Percentiles rank a stretch among this genome's conserved stretches.
These are phyloP conservation scores for Patella ulyssiponensis DNA, from an alignment of 2,888 invertebrate genomes.

Conservation along the genomic window DNA sequence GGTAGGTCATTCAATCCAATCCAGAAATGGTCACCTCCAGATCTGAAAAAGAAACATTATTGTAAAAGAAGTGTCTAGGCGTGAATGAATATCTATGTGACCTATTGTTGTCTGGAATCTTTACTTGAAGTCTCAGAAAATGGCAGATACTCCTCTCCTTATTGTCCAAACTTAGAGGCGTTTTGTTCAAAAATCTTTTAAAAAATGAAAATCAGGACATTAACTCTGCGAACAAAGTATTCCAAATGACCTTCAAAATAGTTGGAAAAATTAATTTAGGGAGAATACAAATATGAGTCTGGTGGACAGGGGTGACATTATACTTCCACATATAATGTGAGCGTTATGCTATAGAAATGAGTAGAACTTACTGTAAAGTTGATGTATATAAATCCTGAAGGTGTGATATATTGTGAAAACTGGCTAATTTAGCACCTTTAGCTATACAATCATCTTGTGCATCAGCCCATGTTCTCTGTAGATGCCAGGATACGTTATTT, in stretches of 20 bases:
- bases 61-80: no score
- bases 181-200: no score
- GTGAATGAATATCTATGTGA: no score
- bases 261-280: not conserved
- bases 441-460: slow-evolving; percentile 50
- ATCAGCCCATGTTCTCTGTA: slow-evolving; percentile 46
- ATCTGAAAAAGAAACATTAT: slow-evolving; percentile 31
- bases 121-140: no score
- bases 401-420: slow-evolving; percentile 50
- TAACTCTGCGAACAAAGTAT: no score
- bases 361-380: slow-evolving; percentile 38
- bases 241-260: no score
- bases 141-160: no score
- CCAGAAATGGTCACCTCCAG: slow-evolving; percentile 49
- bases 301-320: no score
- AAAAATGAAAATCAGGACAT: no score
- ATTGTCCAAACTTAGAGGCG: no score
- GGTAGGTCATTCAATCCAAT: slow-evolving; percentile 56
- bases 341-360: not conserved
- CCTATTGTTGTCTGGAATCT: no score
- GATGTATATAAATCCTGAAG: slow-evolving; percentile 44
- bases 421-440: slow-evolving; percentile 55
- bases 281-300: not conserved
- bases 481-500: slow-evolving; percentile 23
- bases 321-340: no score